phyloP scores from a whole-genome alignment of 2,797 vertebrate species.

The Notoglanidium macrostoma region DNA sequence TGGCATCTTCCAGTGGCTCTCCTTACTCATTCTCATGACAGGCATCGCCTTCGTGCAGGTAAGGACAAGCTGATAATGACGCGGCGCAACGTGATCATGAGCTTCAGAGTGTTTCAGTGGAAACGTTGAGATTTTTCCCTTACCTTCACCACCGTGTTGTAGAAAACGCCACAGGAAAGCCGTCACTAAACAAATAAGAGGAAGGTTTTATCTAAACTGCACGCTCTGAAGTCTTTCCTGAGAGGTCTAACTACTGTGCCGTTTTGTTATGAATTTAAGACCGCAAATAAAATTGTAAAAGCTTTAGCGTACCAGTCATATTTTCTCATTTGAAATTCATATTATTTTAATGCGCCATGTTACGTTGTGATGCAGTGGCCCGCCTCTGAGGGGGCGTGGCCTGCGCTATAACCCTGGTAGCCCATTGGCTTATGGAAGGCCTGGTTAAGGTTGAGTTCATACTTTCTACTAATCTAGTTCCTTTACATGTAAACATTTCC shows the following conservation, averaged over 20 bases:
- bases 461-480: not conserved
- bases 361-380: not conserved
- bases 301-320: not conserved
- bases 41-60: constrained; percentile 97
- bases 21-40: constrained; percentile 88
- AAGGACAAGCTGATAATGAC: constrained; percentile 45
- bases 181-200: not conserved
- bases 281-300: no score
- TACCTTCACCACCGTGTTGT: not conserved
- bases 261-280: not conserved
- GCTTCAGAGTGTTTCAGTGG: not conserved
- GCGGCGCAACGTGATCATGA: not conserved
- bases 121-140: not conserved
- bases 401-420: not conserved
- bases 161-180: not conserved
- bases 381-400: not conserved
- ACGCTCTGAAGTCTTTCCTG: not conserved
- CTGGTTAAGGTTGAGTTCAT: not conserved
- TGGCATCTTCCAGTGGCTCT: constrained; percentile 93
- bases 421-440: not conserved
- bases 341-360: not conserved
- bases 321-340: not conserved
- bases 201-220: not conserved
- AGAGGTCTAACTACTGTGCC: not conserved
- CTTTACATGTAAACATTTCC: not conserved